Evolutionary conservation across 2,797 vertebrate genomes (phyloP).

Genomic region (Lutjanus argentimaculatus): DNA sequence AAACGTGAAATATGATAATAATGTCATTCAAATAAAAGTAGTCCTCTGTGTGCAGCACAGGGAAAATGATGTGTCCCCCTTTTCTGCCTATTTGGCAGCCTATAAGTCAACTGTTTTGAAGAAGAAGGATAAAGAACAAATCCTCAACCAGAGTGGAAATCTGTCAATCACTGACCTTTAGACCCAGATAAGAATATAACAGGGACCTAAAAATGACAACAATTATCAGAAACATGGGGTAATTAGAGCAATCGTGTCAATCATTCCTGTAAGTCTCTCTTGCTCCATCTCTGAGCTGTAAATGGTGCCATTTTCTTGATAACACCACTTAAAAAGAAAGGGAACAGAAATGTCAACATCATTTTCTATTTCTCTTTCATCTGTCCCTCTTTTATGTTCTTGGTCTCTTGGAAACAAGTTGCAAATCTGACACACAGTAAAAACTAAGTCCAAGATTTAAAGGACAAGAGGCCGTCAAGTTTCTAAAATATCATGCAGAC

Average conservation of each 20-base stretch:
- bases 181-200: slow-evolving; percentile 30
- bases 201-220: slow-evolving; percentile 41
- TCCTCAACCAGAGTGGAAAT: neutral
- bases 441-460: slow-evolving; percentile 9
- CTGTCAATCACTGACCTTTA: slow-evolving; percentile 53
- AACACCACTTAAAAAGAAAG: slow-evolving; percentile 52
- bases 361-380: slow-evolving; percentile 48
- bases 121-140: slow-evolving; percentile 25
- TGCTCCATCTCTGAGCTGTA: slow-evolving; percentile 37
- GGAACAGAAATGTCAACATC: slow-evolving; percentile 61
- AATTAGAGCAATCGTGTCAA: slow-evolving; percentile 51
- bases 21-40: too few relatives aligned
- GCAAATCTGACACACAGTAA: slow-evolving; percentile 10
- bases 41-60: neutral
- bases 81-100: neutral
- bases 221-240: slow-evolving; percentile 50
- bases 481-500: neutral
- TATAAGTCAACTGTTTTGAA: slow-evolving; percentile 14
- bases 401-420: slow-evolving; percentile 6
- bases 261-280: slow-evolving; percentile 42
- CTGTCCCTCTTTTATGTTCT: slow-evolving; percentile 16
- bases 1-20: neutral
- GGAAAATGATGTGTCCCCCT: neutral
- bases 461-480: neutral
- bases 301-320: slow-evolving; percentile 68